These are phyloP conservation scores for Drosophila affinis DNA, from an alignment of 2,888 invertebrate genomes.

Conservation along the genomic window DNA sequence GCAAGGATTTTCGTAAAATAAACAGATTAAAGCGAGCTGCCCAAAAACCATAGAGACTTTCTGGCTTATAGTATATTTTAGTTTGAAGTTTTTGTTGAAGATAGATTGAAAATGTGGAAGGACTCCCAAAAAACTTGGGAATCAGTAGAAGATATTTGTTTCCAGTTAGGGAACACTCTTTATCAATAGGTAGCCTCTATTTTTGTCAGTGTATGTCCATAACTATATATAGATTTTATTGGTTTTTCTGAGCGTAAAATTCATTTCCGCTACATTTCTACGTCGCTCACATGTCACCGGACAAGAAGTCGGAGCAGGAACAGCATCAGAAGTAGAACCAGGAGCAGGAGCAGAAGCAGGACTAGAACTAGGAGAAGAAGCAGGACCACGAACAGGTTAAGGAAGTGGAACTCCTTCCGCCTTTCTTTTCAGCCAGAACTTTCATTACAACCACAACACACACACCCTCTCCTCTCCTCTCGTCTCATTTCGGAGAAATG, in stretches of 20 bases:
- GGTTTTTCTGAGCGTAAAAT: conserved; percentile 64
- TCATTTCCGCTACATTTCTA: conserved; percentile 72
- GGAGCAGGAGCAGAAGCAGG: background rate
- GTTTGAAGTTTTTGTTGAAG: too few species aligned
- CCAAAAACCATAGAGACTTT: background rate
- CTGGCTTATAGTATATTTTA: too few species aligned
- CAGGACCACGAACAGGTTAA: conserved; percentile 16
- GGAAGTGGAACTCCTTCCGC: conserved; percentile 14
- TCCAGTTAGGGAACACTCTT: background rate
- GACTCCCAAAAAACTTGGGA: too few species aligned
- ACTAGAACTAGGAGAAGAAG: background rate
- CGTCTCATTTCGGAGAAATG: conserved; percentile 18
- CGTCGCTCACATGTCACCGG: conserved; percentile 71
- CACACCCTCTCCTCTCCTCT: conserved; percentile 8
- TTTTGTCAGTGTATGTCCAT: background rate
- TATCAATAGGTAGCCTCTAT: background rate
- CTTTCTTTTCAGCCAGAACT: background rate
- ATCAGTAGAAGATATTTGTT: too few species aligned
- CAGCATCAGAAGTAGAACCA: conserved; percentile 2
- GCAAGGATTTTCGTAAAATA: too few species aligned
- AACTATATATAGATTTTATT: conserved; percentile 48
- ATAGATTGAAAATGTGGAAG: too few species aligned
- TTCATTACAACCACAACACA: conserved; percentile 7
- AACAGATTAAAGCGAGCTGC: background rate
- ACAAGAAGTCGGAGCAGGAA: conserved; percentile 16